Percentiles rank a stretch among this genome's conserved stretches.
Conservation (phyloP, 2,113 vertebrate genomes). For the Emydocephalus ijimae region DNA sequence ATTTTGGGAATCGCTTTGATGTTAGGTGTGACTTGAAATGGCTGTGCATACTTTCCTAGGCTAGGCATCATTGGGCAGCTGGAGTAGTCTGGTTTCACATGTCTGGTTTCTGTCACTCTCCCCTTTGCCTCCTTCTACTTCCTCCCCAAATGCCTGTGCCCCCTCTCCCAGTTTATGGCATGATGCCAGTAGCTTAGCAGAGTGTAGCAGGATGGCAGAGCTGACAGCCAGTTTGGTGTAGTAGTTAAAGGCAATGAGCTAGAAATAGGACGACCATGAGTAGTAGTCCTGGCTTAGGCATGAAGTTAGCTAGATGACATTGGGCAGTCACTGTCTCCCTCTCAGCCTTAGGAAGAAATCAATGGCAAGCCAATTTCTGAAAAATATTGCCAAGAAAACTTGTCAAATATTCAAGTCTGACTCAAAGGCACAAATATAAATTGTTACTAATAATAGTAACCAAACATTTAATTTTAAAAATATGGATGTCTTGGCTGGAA, state of each 20-base stretch:
- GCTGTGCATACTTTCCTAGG: too few relatives aligned
- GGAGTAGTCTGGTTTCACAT: too few relatives aligned
- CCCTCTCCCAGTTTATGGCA: not conserved
- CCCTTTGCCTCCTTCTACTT: not conserved
- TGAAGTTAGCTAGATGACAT: not conserved
- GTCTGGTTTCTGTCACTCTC: not conserved
- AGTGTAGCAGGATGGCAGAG: not conserved
- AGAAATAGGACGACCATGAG: not conserved
- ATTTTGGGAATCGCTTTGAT: too few relatives aligned
- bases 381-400: not conserved
- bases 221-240: not conserved
- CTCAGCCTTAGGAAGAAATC: not conserved
- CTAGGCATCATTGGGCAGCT: too few relatives aligned
- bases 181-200: not conserved
- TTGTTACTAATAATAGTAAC: not conserved
- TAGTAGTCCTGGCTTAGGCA: not conserved
- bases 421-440: not conserved
- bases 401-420: not conserved
- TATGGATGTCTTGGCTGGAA: not conserved
- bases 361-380: not conserved
- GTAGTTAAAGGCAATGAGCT: not conserved
- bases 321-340: not conserved
- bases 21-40: too few relatives aligned
- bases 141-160: not conserved
- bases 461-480: not conserved